A percentile compares a stretch with the other conserved stretches of the same genome.
These are phyloP conservation scores for Drosophila eugracilis DNA, from an alignment of 1,140 invertebrate species.

Conservation along the genomic window DNA sequence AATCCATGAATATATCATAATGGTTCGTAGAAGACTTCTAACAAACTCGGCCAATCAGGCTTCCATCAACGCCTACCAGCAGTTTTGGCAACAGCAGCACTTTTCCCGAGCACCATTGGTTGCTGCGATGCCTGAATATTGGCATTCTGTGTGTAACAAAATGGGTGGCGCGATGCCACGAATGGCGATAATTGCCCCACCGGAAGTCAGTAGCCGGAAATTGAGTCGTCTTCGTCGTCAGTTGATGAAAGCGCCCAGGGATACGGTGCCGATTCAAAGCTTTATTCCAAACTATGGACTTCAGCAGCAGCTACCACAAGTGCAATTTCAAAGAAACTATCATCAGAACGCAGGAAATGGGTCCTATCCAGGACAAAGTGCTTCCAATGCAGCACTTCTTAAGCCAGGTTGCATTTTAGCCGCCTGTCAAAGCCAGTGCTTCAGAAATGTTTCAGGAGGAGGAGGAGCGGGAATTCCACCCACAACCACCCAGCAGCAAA, in stretches of 20 bases:
- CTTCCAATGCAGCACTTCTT: constrained; percentile 3
- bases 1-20: not conserved
- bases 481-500: not conserved
- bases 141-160: constrained; percentile 37
- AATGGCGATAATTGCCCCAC: constrained; percentile 24
- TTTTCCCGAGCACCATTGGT: not conserved
- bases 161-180: constrained; percentile 33
- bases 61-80: constrained; percentile 38
- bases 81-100: constrained; percentile 30
- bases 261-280: not conserved
- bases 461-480: not conserved
- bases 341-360: constrained; percentile 2
- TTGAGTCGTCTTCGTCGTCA: constrained; percentile 34
- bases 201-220: constrained; percentile 32
- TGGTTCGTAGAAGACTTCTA: constrained; percentile 56
- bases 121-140: constrained; percentile 28
- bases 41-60: constrained; percentile 33
- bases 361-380: not conserved
- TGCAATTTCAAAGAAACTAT: not conserved
- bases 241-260: constrained; percentile 20
- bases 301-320: constrained; percentile 6
- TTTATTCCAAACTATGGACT: constrained; percentile 6
- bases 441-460: not conserved
- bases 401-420: constrained; percentile 2
- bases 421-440: constrained; percentile 1